Evolutionary conservation across 2,113 vertebrate genomes (phyloP).

Genomic region (Balaenoptera acutorostrata): DNA sequence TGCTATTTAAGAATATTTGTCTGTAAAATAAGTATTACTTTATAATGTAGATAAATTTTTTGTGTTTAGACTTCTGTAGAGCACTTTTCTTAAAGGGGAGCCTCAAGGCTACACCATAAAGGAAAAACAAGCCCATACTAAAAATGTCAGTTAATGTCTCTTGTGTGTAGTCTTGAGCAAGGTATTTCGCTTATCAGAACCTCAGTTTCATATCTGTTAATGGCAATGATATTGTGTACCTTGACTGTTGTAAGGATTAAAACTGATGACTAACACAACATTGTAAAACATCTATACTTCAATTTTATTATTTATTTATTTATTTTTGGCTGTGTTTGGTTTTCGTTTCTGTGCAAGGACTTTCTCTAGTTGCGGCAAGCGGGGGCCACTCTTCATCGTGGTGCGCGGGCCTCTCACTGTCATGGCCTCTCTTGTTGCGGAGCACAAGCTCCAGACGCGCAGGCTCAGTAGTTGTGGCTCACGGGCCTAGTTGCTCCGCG

Average conservation of each 20-base stretch:
- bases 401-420: no score
- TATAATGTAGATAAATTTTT: constrained; percentile 1
- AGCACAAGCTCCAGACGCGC: no score
- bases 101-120: not conserved
- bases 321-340: no score
- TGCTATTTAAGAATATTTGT: constrained; percentile 12
- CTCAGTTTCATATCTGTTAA: not conserved
- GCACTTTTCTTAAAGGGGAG: constrained; percentile 21
- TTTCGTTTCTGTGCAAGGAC: no score
- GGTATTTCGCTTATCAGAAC: not conserved
- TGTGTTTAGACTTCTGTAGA: constrained; percentile 31
- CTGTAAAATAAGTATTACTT: constrained; percentile 9
- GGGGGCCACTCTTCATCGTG: no score
- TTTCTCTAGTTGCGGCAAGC: no score
- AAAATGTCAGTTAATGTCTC: not conserved
- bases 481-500: no score
- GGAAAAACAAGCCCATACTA: not conserved
- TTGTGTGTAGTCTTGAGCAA: not conserved
- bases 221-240: not conserved
- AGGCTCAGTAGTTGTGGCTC: no score
- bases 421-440: no score
- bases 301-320: no score
- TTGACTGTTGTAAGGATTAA: not conserved
- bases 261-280: not conserved
- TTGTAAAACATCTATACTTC: not conserved